phyloP scores from a whole-genome alignment of 2,888 invertebrate genomes.

The Hetaerina titia region DNA sequence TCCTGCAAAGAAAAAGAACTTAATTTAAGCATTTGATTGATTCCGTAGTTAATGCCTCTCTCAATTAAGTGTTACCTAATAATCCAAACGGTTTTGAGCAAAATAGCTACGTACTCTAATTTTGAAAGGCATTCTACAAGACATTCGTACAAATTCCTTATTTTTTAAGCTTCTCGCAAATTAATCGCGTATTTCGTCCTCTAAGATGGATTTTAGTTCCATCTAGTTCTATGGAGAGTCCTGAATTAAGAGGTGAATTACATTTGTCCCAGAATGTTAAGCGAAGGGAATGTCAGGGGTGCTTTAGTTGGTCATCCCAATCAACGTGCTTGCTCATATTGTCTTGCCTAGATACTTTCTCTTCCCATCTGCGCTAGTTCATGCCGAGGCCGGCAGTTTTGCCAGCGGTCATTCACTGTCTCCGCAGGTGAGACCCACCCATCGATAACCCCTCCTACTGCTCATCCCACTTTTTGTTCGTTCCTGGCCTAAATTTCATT shows the following conservation, averaged over 20 bases:
- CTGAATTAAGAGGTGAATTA: neutral
- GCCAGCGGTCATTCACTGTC: neutral
- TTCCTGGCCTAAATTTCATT: slow-evolving; percentile 24
- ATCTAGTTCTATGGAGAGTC: too few relatives aligned
- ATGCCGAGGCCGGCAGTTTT: neutral
- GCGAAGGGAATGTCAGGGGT: neutral
- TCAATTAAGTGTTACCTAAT: too few relatives aligned
- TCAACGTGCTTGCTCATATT: neutral
- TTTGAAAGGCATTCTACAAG: too few relatives aligned
- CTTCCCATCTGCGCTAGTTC: neutral
- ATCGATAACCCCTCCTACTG: neutral
- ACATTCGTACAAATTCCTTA: too few relatives aligned
- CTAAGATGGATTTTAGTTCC: too few relatives aligned
- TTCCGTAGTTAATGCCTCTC: too few relatives aligned
- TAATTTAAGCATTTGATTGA: too few relatives aligned
- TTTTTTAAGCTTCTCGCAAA: too few relatives aligned
- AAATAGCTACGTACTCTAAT: too few relatives aligned
- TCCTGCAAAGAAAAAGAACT: too few relatives aligned
- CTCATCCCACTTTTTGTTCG: neutral
- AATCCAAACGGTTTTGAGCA: too few relatives aligned
- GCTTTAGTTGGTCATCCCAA: slow-evolving; percentile 7
- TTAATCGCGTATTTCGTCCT: too few relatives aligned
- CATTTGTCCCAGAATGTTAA: neutral
- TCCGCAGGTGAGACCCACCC: neutral
- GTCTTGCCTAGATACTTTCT: neutral